Conservation (phyloP, 2,797 vertebrate species). For the Pseudochromis fuscus region DNA sequence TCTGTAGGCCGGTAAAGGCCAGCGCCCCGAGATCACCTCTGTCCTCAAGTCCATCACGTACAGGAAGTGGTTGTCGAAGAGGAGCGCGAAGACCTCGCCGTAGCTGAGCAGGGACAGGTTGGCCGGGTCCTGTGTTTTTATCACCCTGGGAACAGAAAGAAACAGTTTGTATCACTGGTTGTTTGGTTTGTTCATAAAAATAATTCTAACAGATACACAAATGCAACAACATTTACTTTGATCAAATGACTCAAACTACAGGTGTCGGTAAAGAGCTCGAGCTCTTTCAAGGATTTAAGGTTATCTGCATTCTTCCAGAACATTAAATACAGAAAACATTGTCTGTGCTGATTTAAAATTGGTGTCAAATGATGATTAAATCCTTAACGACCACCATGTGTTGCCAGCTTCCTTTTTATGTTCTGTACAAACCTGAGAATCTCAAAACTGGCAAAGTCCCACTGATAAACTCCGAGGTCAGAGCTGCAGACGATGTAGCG, state of each 20-base stretch:
- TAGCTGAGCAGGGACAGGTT: conserved; percentile 96
- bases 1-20: conserved; percentile 97
- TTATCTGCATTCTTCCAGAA: too few relatives aligned
- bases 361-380: too few relatives aligned
- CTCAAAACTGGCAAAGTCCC: conserved; percentile 98
- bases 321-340: too few relatives aligned
- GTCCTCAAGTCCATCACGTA: conserved; percentile 99
- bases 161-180: not conserved
- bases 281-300: too few relatives aligned
- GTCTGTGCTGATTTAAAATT: too few relatives aligned
- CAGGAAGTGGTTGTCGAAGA: conserved; percentile 96
- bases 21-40: conserved; percentile 94
- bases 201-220: too few relatives aligned
- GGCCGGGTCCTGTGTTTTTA: conserved; percentile 92
- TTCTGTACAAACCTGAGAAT: conserved; percentile 90
- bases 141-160: conserved; percentile 87
- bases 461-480: conserved; percentile 96
- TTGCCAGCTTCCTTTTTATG: too few relatives aligned
- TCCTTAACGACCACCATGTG: too few relatives aligned
- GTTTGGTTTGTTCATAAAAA: not conserved
- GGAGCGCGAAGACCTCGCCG: conserved; percentile 94
- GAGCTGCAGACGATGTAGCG: conserved; percentile 97
- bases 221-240: too few relatives aligned
- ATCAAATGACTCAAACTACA: too few relatives aligned
- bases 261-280: too few relatives aligned